Evolutionary conservation across 2,797 vertebrate species (phyloP), one percentile per base, ranked within the genome.

Genomic region (Tadarida brasiliensis): DNA sequence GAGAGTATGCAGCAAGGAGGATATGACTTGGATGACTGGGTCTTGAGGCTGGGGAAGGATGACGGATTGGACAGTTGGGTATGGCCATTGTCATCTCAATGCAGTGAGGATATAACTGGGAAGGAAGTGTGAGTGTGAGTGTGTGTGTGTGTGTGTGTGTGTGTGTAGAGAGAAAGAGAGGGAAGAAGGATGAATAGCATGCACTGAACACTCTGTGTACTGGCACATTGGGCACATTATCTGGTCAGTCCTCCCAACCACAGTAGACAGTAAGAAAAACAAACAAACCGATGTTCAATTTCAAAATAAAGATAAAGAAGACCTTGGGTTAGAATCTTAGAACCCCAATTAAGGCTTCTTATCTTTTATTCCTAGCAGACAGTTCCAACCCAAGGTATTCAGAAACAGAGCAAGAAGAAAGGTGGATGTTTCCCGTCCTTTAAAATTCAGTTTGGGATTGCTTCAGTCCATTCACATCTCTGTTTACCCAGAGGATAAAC

Each of bases 261-360:
- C 3, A 63, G 16, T 28, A 74, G 22, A 11, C 8, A 44, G 4
- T 22, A 73, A 30, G 33, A n/a, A 70, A 39, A 70, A 44, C 39
- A 39, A 70, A 44, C 39, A 86, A 86, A 22, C 49, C 73, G 83
- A 94, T 67, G 78, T 86, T 39, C 7, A 82, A 63, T 54, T 86
- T 78, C 54, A 89, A 78, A 89, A 57, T 76, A 76, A 92, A 30
- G 14, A 20, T 68, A 87, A 84, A 49, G 39, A 94, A 17, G 24
- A 71, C 9, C 39, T 77, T 70, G 44, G 56, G 1, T 86, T 88
- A 63, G 68, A 92, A 61, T 51, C 56, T 84, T 67, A 90, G 92
- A 89, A 84, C 7, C 33, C 70, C 67, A 67, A 49, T n/a, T 59
- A 93, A 61, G 7, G 2, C 20, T 47, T 57, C n/a, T 49, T 57